Percentiles rank a stretch among this genome's conserved stretches.
Evolutionary conservation across 2,113 vertebrate species (phyloP).

Genomic region (Crotalus helleri): DNA sequence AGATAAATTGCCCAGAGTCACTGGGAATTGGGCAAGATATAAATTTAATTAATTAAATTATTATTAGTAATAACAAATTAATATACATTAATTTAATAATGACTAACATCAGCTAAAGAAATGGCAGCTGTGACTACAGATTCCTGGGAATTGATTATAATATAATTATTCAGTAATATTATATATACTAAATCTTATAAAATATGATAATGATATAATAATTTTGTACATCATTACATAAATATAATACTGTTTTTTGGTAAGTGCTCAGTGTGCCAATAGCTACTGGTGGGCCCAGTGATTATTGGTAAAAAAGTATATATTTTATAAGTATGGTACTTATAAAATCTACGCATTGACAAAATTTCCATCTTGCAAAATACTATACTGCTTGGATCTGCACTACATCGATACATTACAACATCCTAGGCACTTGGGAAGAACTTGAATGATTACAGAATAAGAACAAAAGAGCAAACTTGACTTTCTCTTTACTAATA

Average conservation of each 20-base stretch:
- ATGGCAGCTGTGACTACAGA: no score
- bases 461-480: neutral
- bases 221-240: no score
- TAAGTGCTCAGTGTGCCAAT: no score
- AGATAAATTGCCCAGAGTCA: neutral
- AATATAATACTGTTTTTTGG: no score
- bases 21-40: neutral
- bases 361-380: neutral
- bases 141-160: no score
- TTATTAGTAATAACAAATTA: neutral
- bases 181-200: no score
- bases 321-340: no score
- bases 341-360: no score
- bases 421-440: neutral
- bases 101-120: neutral
- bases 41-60: neutral
- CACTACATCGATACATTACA: neutral
- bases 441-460: neutral
- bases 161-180: no score
- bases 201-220: no score
- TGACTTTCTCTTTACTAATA: neutral
- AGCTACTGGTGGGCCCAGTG: no score
- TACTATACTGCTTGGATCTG: neutral
- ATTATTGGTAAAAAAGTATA: no score
- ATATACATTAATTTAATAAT: neutral